These are phyloP conservation scores for Sparus aurata DNA, from an alignment of 2,797 vertebrate genomes.

Conservation along the genomic window DNA sequence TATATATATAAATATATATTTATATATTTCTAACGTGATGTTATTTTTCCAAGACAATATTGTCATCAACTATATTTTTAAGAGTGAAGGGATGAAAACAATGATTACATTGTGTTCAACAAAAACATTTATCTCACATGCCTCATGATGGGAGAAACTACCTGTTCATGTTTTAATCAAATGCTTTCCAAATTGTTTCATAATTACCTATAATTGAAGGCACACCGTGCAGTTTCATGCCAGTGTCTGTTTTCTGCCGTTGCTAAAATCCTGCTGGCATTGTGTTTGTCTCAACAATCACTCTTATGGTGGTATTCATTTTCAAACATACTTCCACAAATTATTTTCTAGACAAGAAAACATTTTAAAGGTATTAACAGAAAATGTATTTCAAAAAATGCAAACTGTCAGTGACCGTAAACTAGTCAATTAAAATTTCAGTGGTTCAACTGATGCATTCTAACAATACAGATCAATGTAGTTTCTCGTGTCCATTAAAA, in stretches of 20 bases:
- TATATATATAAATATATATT: too few species aligned
- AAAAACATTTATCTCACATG: constrained; percentile 59
- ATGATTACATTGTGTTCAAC: constrained; percentile 19
- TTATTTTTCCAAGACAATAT: neutral
- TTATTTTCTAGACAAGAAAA: constrained; percentile 18
- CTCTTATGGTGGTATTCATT: constrained; percentile 35
- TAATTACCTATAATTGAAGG: constrained; percentile 82
- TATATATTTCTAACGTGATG: too few species aligned
- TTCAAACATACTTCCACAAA: constrained; percentile 28
- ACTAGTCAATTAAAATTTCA: constrained; percentile 17
- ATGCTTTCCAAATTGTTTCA: constrained; percentile 81
- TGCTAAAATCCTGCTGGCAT: constrained; percentile 70
- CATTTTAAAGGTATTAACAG: constrained; percentile 14
- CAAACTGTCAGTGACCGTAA: neutral
- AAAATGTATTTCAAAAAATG: neutral
- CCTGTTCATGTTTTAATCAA: constrained; percentile 79
- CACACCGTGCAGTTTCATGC: constrained; percentile 76
- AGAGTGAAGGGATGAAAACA: constrained; percentile 26
- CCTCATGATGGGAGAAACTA: constrained; percentile 64
- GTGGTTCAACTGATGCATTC: neutral
- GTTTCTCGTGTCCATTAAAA: constrained; percentile 63
- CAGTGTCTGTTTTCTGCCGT: constrained; percentile 69
- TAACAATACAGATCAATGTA: constrained; percentile 13
- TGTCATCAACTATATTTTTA: constrained; percentile 20
- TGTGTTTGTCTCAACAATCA: constrained; percentile 67